phyloP scores from a whole-genome alignment of 2,888 invertebrate genomes.

The Philopedon plagiatum region DNA sequence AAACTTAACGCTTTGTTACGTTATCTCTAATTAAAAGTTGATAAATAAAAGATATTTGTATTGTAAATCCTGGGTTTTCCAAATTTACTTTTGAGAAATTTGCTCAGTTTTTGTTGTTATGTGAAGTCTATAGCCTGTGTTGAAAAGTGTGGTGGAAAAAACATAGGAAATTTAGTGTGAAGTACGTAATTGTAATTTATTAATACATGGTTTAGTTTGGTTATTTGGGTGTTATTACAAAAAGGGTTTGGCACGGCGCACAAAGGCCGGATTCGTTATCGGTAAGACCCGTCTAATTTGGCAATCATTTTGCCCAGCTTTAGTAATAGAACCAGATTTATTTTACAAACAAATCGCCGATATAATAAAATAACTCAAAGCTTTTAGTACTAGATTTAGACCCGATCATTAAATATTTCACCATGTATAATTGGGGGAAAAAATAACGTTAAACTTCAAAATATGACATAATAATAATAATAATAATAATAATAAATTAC shows the following conservation, averaged over 20 bases:
- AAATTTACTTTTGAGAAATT: not conserved
- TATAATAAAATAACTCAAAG: too few species aligned
- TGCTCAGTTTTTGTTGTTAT: not conserved
- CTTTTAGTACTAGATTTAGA: too few species aligned
- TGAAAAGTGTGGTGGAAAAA: conserved; percentile 1
- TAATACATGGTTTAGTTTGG: too few species aligned
- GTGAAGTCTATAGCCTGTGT: not conserved
- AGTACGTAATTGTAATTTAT: not conserved
- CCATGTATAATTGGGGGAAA: too few species aligned
- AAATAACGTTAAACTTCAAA: not conserved
- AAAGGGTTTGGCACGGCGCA: too few species aligned
- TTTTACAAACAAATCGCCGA: too few species aligned
- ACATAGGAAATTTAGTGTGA: not conserved
- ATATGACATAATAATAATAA: conserved; percentile 5
- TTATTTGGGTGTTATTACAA: too few species aligned
- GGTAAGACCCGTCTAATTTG: too few species aligned
- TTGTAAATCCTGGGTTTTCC: not conserved
- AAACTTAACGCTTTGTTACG: not conserved
- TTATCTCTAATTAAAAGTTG: not conserved
- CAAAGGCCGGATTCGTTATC: too few species aligned
- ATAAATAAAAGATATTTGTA: not conserved
- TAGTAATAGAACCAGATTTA: too few species aligned
- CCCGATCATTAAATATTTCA: too few species aligned
- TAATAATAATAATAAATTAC: not conserved
- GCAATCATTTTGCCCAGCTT: too few species aligned